Evolutionary conservation across 2,113 vertebrate genomes (phyloP).

Genomic region (Anguilla rostrata): DNA sequence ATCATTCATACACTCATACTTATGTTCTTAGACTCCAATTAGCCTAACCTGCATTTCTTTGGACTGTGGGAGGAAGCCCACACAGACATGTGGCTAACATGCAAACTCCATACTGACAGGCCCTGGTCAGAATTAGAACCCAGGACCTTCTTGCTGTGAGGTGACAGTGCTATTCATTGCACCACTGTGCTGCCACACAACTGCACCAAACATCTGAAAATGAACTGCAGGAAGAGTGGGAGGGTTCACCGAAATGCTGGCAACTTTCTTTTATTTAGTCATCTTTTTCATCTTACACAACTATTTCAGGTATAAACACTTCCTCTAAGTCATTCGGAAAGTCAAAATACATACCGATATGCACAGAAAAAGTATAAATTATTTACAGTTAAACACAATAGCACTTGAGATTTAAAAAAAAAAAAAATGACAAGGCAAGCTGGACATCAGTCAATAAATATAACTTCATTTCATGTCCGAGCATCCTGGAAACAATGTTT

Average conservation of each 20-base stretch:
- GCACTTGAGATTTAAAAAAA: conserved; percentile 14
- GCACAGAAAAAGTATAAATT: conserved; percentile 36
- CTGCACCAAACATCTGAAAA: background rate
- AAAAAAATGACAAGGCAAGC: conserved; percentile 35
- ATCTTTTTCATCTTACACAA: conserved; percentile 52
- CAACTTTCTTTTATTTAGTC: conserved; percentile 55
- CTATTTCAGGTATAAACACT: conserved; percentile 51
- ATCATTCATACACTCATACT: too few species aligned
- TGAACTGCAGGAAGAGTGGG: background rate
- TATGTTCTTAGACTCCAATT: too few species aligned
- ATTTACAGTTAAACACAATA: conserved; percentile 46
- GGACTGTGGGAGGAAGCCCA: too few species aligned
- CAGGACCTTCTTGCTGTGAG: too few species aligned
- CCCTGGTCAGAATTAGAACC: too few species aligned
- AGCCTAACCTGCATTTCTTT: too few species aligned
- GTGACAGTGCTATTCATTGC: too few species aligned
- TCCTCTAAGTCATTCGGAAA: conserved; percentile 48
- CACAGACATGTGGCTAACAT: too few species aligned
- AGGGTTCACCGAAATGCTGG: background rate
- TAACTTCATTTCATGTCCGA: conserved; percentile 53
- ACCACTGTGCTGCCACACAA: too few species aligned
- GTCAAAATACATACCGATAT: conserved; percentile 55
- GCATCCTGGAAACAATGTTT: conserved; percentile 50
- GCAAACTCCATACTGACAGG: too few species aligned
- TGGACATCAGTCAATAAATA: conserved; percentile 43